phyloP scores from a whole-genome alignment of 2,113 vertebrate species.

The Gobio gobio region DNA sequence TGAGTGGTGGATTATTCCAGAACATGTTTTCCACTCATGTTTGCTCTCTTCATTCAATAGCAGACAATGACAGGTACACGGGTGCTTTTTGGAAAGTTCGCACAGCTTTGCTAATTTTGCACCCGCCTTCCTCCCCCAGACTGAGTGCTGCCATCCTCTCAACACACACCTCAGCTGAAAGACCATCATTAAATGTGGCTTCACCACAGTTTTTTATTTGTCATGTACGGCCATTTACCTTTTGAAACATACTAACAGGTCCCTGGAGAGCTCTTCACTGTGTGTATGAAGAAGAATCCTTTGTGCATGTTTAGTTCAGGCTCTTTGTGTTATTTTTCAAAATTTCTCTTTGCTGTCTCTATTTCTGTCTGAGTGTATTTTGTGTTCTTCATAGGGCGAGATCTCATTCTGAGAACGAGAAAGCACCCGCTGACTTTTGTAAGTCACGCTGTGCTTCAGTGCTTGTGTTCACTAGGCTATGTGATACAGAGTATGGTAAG shows the following conservation, averaged over 20 bases:
- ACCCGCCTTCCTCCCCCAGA: constrained; percentile 20
- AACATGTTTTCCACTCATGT: constrained; percentile 5
- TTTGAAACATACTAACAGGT: constrained; percentile 41
- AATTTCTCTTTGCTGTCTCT: constrained; percentile 11
- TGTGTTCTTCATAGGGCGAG: background rate
- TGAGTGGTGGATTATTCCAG: constrained; percentile 3
- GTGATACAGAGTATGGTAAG: constrained; percentile 10
- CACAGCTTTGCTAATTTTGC: background rate
- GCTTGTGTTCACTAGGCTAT: background rate
- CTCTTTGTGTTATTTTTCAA: background rate
- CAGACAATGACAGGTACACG: background rate
- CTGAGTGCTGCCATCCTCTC: constrained; percentile 19
- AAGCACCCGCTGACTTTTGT: constrained; percentile 17
- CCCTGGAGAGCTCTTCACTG: constrained; percentile 20
- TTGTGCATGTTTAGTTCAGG: background rate
- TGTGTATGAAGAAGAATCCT: constrained; percentile 12
- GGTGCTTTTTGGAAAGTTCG: background rate
- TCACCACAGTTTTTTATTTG: constrained; percentile 24
- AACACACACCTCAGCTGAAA: constrained; percentile 30
- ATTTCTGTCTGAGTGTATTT: background rate
- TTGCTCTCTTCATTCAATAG: constrained; percentile 15
- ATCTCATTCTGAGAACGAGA: constrained; percentile 19
- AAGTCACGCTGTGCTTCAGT: background rate
- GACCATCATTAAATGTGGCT: constrained; percentile 22
- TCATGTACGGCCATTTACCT: constrained; percentile 41